Conservation (phyloP, 2,797 vertebrate genomes). For the Coregonus suidteri region DNA sequence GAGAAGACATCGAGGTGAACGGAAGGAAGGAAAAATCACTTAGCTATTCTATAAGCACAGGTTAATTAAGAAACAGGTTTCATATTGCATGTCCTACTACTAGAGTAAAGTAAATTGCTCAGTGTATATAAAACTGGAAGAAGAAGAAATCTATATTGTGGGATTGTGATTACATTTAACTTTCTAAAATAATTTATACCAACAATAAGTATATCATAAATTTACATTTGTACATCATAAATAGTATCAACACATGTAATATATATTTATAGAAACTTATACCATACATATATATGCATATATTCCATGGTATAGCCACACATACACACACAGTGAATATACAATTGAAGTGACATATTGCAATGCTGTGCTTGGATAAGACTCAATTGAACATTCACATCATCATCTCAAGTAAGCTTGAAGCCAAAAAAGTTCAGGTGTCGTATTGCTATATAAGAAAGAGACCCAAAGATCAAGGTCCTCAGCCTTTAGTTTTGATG, state of each 20-base stretch:
- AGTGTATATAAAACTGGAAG: slow-evolving; percentile 83
- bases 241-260: slow-evolving; percentile 66
- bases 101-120: slow-evolving; percentile 76
- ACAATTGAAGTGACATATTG: slow-evolving; percentile 81
- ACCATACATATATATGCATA: slow-evolving; percentile 79
- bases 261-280: slow-evolving; percentile 80
- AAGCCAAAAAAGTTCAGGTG: slow-evolving; percentile 71
- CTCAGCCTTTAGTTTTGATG: slow-evolving; percentile 43
- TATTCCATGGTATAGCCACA: slow-evolving; percentile 77
- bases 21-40: slow-evolving; percentile 69
- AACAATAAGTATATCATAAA: slow-evolving; percentile 79
- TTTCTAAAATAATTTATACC: slow-evolving; percentile 83
- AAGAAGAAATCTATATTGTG: slow-evolving; percentile 78
- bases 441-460: slow-evolving; percentile 80
- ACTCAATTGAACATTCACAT: slow-evolving; percentile 79
- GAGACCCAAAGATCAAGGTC: slow-evolving; percentile 57
- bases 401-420: slow-evolving; percentile 75
- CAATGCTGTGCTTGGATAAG: slow-evolving; percentile 71
- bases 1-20: slow-evolving; percentile 63
- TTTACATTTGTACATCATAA: slow-evolving; percentile 82
- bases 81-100: slow-evolving; percentile 80
- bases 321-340: slow-evolving; percentile 76
- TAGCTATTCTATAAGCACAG: slow-evolving; percentile 67
- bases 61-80: slow-evolving; percentile 71
- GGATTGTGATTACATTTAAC: slow-evolving; percentile 75